These are phyloP conservation scores for Coregonus ussuriensis DNA, from an alignment of 2,797 vertebrate genomes.

Conservation along the genomic window DNA sequence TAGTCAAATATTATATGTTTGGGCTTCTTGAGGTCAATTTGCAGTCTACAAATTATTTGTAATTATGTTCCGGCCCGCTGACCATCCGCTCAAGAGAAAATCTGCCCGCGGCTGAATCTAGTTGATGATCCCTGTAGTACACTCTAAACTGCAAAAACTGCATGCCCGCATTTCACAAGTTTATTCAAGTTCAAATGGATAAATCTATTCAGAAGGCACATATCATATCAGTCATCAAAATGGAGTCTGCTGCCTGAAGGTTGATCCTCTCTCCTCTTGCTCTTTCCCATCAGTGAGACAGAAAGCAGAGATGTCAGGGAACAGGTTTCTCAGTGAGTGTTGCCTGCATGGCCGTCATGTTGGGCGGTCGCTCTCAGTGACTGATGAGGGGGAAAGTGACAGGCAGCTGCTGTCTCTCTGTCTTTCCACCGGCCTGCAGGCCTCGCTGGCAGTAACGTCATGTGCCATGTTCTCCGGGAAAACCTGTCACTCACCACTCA, in stretches of 20 bases:
- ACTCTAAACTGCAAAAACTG: neutral
- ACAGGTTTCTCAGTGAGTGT: slow-evolving; percentile 72
- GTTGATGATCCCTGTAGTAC: neutral
- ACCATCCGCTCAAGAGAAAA: no score
- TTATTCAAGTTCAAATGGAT: neutral
- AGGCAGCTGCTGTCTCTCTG: slow-evolving; percentile 71
- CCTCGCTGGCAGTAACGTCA: slow-evolving; percentile 75
- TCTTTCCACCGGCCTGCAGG: slow-evolving; percentile 61
- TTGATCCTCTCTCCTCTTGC: slow-evolving; percentile 22
- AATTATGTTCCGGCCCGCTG: no score
- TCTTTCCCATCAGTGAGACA: slow-evolving; percentile 52
- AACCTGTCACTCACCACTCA: slow-evolving; percentile 64
- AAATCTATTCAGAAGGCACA: slow-evolving; percentile 1
- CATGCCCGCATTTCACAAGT: neutral
- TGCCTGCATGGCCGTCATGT: slow-evolving; percentile 63
- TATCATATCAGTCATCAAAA: slow-evolving; percentile 56
- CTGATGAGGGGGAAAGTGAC: slow-evolving; percentile 72
- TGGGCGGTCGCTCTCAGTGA: slow-evolving; percentile 60
- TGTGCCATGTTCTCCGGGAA: slow-evolving; percentile 78
- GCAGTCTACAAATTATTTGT: no score
- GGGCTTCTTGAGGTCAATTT: no score
- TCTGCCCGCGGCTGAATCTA: no score
- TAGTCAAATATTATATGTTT: no score
- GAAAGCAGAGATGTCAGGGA: slow-evolving; percentile 72
- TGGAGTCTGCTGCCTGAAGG: slow-evolving; percentile 28